Base-by-base conservation (phyloP, 64 coral and sea anemone species). In the Acropora yongei region DNA sequence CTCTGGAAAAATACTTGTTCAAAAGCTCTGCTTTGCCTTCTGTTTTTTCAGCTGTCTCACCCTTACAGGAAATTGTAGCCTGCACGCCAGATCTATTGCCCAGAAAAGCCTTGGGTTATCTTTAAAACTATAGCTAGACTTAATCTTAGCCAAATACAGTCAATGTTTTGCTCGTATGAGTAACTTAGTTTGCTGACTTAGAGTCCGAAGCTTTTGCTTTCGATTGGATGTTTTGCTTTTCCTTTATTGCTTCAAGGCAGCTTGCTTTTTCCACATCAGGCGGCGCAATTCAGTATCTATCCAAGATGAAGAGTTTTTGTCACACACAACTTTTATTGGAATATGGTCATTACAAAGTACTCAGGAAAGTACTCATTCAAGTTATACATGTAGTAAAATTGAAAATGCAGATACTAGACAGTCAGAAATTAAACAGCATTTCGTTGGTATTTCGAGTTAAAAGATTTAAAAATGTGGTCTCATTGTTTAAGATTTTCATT, bases 81-180 rank as follows among this genome's bases (percentile, higher is more conserved):
- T 80, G 16, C 42, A 16, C 53, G 3, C 44, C 19, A 17, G 49
- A 19, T 47, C n/a, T 66, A 8, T 57, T 66, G 49, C 66, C 50
- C 13, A 91, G 68, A 40, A 91, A 47, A 20, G 89, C 83, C 41
- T 92, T 92, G 12, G 90, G 18, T 92, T 92, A 18, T 87, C 57
- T 19, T 77, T 78, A 67, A 92, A 92, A 44, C 55, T 57, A 30
- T 30, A 30, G 30, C 30, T 30, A 30, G 30, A 41, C 49, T 92
- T 73, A 42, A 92, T 74, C 57, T 92, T 92, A 13, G 48, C 73
- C 68, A 92, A 74, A 41, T 86, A 86, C 40, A 19, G 6, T 45
- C 48, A 19, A 49, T 90, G 81, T 79, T 89, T 89, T 53, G 50
- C 50, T 53, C 50, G 50, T 45, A 87, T 75, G 44, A 87, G 19